These are phyloP conservation scores for Serrognathus titanus DNA, from an alignment of 2,888 invertebrate species.

Conservation along the genomic window DNA sequence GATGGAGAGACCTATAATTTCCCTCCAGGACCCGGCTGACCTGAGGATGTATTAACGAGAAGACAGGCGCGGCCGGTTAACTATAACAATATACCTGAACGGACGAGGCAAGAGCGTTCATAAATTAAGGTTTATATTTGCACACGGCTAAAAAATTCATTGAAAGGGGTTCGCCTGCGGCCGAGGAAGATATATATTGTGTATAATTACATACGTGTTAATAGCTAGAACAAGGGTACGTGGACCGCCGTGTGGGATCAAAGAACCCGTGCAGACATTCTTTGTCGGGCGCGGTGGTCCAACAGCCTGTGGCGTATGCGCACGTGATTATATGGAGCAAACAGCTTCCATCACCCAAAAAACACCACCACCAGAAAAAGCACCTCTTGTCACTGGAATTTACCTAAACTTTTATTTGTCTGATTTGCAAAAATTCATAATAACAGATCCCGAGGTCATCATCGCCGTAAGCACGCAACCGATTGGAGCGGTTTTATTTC, in stretches of 20 bases:
- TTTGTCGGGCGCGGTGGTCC: slow-evolving; percentile 35
- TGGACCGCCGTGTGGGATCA: slow-evolving; percentile 36
- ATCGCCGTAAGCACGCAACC: slow-evolving; percentile 3
- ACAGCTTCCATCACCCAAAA: slow-evolving; percentile 17
- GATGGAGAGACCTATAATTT: slow-evolving; percentile 40
- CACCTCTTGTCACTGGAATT: neutral
- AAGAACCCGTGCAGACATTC: slow-evolving; percentile 42
- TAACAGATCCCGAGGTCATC: slow-evolving; percentile 4
- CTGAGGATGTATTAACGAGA: slow-evolving; percentile 15
- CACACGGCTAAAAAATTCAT: slow-evolving; percentile 32
- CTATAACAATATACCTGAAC: slow-evolving; percentile 23
- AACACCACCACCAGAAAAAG: neutral
- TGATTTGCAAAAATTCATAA: slow-evolving; percentile 16
- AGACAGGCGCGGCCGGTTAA: slow-evolving; percentile 14
- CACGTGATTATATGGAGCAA: slow-evolving; percentile 41
- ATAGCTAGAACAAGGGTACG: slow-evolving; percentile 40
- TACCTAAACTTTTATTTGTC: slow-evolving; percentile 4
- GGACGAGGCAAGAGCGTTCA: slow-evolving; percentile 26
- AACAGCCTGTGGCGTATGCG: slow-evolving; percentile 37
- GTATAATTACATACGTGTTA: slow-evolving; percentile 44
- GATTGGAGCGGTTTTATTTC: slow-evolving; percentile 5
- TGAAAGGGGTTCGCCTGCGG: slow-evolving; percentile 27
- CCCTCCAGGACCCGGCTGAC: slow-evolving; percentile 28
- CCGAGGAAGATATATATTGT: slow-evolving; percentile 33
- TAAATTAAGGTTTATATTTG: slow-evolving; percentile 37